Conservation (phyloP, 2,888 invertebrate genomes). For the Pterobdella sp. region DNA sequence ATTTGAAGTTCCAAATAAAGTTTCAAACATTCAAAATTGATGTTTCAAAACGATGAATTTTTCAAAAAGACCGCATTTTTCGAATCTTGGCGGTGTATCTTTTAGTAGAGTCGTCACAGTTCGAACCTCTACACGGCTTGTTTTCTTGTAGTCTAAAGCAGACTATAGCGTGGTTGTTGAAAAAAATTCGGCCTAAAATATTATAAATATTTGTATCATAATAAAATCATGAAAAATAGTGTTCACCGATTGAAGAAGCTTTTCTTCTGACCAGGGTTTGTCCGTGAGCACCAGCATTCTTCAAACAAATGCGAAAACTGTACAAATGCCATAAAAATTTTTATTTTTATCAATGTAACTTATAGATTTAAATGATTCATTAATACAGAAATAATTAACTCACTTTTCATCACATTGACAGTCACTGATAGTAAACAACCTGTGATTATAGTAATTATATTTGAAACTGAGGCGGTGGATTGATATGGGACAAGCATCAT, state of each 20-base stretch:
- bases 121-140: not conserved
- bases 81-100: too few relatives aligned
- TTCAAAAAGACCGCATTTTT: too few relatives aligned
- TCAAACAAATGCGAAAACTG: slow-evolving; percentile 7
- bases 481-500: slow-evolving; percentile 78
- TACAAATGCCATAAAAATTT: not conserved
- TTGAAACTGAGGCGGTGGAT: slow-evolving; percentile 75
- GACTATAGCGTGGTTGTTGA: not conserved
- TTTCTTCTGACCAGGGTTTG: slow-evolving; percentile 5
- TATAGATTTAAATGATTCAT: too few relatives aligned
- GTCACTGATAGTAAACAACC: slow-evolving; percentile 80
- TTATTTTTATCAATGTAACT: too few relatives aligned
- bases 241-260: not conserved
- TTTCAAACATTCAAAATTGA: too few relatives aligned
- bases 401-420: slow-evolving; percentile 85
- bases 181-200: not conserved
- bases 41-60: too few relatives aligned
- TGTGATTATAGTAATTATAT: slow-evolving; percentile 78
- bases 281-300: not conserved
- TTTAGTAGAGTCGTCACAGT: too few relatives aligned
- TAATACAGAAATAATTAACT: too few relatives aligned
- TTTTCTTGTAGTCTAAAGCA: not conserved
- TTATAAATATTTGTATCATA: not conserved
- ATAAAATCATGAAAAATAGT: too few relatives aligned
- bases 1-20: too few relatives aligned